Conservation (phyloP, 2,888 invertebrate species). For the Gari tellinella region DNA sequence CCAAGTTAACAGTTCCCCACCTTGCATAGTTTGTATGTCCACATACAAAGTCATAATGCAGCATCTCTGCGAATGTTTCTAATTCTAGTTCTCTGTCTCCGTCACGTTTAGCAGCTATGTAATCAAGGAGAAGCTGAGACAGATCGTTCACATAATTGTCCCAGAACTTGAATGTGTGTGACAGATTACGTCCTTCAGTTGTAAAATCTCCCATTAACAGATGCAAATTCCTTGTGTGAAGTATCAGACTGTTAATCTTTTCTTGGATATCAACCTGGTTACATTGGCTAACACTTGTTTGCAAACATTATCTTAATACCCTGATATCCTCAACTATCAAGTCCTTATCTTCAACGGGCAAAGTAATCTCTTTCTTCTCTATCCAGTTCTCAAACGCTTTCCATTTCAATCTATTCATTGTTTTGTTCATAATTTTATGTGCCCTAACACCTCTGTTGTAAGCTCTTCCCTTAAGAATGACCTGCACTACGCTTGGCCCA, state of each 20-base stretch:
- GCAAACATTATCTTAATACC: background rate
- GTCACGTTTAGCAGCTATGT: slow-evolving; percentile 17
- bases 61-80: slow-evolving; percentile 30
- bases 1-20: slow-evolving; percentile 16
- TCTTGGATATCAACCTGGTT: too few species aligned
- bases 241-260: too few species aligned
- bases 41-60: slow-evolving; percentile 8
- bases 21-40: slow-evolving; percentile 26
- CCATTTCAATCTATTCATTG: slow-evolving; percentile 8
- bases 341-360: slow-evolving; percentile 3
- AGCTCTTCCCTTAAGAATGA: slow-evolving; percentile 12
- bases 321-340: background rate
- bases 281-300: background rate
- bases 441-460: slow-evolving; percentile 22
- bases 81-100: slow-evolving; percentile 12
- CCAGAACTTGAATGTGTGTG: slow-evolving; percentile 11
- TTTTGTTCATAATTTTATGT: slow-evolving; percentile 20
- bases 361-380: background rate
- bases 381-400: slow-evolving; percentile 6
- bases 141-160: slow-evolving; percentile 13
- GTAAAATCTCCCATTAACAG: background rate
- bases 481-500: slow-evolving; percentile 21
- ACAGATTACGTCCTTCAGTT: too few species aligned
- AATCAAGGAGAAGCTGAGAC: slow-evolving; percentile 8
- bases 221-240: background rate